A percentile compares a stretch with the other conserved stretches of the same genome.
phyloP scores from a whole-genome alignment of 2,113 vertebrate species.

The Eretmodus cyanostictus region DNA sequence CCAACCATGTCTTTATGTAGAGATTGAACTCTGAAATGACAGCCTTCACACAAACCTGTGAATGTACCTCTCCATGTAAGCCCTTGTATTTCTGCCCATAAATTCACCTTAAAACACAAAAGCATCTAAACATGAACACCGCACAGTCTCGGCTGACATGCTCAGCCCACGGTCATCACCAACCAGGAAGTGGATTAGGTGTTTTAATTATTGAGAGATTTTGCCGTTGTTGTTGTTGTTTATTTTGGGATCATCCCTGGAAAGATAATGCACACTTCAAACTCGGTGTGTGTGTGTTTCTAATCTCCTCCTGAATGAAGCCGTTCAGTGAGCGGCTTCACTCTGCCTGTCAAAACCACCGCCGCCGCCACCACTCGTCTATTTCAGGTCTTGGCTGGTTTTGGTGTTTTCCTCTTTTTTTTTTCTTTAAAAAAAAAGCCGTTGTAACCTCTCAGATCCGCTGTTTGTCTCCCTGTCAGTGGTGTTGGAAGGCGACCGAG shows the following conservation, averaged over 20 bases:
- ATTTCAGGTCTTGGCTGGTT: constrained; percentile 62
- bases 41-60: constrained; percentile 10
- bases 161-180: constrained; percentile 56
- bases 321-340: constrained; percentile 39
- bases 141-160: constrained; percentile 39
- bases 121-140: constrained; percentile 29
- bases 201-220: constrained; percentile 65
- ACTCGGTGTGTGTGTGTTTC: constrained; percentile 51
- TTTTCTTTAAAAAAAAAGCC: background rate
- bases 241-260: constrained; percentile 64
- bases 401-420: constrained; percentile 1
- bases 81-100: constrained; percentile 12
- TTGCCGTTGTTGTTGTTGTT: constrained; percentile 44
- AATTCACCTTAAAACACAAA: constrained; percentile 35
- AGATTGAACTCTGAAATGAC: constrained; percentile 12
- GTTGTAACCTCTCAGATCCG: constrained; percentile 52
- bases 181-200: constrained; percentile 64
- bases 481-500: constrained; percentile 29
- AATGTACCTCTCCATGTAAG: background rate
- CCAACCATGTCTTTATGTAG: background rate
- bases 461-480: constrained; percentile 56
- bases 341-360: constrained; percentile 40
- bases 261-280: constrained; percentile 57
- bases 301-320: constrained; percentile 62
- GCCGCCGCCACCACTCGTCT: constrained; percentile 25